Evolutionary conservation across 2,113 vertebrate genomes (phyloP), one percentile per base, ranked within the genome.

Genomic region (Dicrurus megarhynchus): DNA sequence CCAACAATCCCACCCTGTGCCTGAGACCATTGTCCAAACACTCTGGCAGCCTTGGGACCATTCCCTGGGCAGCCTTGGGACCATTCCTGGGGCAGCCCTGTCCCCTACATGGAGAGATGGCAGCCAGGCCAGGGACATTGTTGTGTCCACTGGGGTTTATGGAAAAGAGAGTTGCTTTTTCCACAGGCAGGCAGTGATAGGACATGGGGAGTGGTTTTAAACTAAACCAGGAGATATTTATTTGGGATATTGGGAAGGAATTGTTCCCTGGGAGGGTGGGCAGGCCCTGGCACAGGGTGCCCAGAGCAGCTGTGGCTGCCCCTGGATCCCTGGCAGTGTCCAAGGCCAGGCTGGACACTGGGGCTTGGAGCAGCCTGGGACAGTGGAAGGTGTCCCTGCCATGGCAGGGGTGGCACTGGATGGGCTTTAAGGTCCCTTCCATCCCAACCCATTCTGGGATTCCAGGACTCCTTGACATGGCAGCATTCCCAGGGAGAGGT

Each of bases 341-440:
- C 70, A 15, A 68, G n/a, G 21, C 61, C 79, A 61, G 63, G 41
- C 0, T 60, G 69, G 60, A 41, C 1, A 47, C 11, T 47, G 3
- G 68, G 37, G 27, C 33, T 42, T 2, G 85, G 60, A 74, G 46
- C 39, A n/a, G 9, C 30, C 69, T 46, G 78, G 69, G 20, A 6
- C 4, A 6, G 30, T 47, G 53, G 69, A 0, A 89, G 39, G 11
- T 46, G 39, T 39, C 61, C 20, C 87, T 67, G 53, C 13, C 23
- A 12, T 30, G 60, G 46, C 19, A n/a, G 19, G 33, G 50, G 23
- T 60, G 53, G 46, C 0, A n/a, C 1, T 4, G n/a, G 61, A 0
- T 13, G 69, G 1, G 2, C 0, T 75, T 46, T 32, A 4, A 16
- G 20, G 11, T 17, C 11, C 11, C 16, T 35, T n/a, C n/a, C 28